Base-by-base conservation (phyloP, 2,888 invertebrate genomes). In the Syrphus vitripennis region DNA sequence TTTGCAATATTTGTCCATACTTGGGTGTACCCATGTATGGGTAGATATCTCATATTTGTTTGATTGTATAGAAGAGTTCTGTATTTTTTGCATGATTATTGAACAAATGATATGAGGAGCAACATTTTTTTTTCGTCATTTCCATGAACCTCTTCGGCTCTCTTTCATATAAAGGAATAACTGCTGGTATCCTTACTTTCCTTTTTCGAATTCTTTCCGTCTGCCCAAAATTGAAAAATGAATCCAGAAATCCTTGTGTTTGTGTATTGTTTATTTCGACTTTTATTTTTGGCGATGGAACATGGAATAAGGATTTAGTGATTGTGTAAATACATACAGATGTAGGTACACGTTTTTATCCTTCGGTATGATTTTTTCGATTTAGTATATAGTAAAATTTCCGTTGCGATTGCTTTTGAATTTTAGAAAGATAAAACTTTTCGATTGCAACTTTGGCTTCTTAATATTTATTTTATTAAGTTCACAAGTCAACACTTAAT, bases 91-190 rank as follows among this genome's bases (percentile, higher is more conserved):
- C 31, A 63, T 50, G 45, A 53, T 83, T 79, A 79, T 78, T 79
- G 70, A 79, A 83, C 24, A 55, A 67, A 74, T 79, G 79, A 79
- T 75, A 74, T 69, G 75, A 79, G 80, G 65, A 50, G 40, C 48
- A 53, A 67, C 16, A 63, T 53, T 40, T 59, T 50, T 59, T 50
- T 29, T 45, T 50, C 59, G 19, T 61, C 21, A 37, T 71, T 76
- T 71, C 72, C 61, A 69, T 69, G 63, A 69, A 74, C 61, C 63
- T 74, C 37, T 9, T 70, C 55, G 31, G 55, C 42, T 21, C 65
- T 34, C 45, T 55, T 59, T 61, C 69, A 45, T 34, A 77, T 69
- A 83, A 71, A 79, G 70, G 70, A 83, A 74, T 80, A 75, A 75
- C 65, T 75, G 65, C 70, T 57, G 57, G 79, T 70, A 75, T 80